Evolutionary conservation across 2,888 invertebrate species (phyloP), one percentile per base, ranked within the genome.

Genomic region (Thymelicus lineola): DNA sequence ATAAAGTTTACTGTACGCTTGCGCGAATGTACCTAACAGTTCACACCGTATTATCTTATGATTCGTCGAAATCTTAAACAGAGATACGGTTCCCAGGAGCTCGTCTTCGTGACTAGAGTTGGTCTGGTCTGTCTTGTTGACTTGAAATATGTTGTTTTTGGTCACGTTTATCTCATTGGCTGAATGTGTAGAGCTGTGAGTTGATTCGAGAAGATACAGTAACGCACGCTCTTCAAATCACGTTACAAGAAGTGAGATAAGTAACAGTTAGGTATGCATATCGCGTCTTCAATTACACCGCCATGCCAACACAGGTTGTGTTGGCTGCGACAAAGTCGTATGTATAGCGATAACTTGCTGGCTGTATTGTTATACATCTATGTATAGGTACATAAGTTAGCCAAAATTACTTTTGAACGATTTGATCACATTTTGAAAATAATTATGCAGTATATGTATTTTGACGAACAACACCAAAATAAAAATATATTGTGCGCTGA

Each of bases 71-170:
- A 80, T 78, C 73, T 73, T 73, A 74, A 77, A 80, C 17, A 68
- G 82, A 83, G 81, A 82, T 75, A 73, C 72, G 74, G 79, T 86
- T 86, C 84, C 73, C 83, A 82, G 82, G 83, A 86, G 75, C 76
- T 73, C 74, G 78, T 79, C 68, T 55, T 85, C 88, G 87, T 88
- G 86, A 88, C 86, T 82, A 83, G 85, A 81, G 82, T 89, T 83
- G 80, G 76, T 72, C 80, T 83, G 80, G 76, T 72, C 80, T 78
- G 74, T 28, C 75, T 76, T 80, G 77, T 75, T 75, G 74, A 79
- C 75, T 79, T 80, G 82, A 81, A 85, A 78, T 81, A 83, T 84
- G 82, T 82, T 80, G 75, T 80, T 82, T 82, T 84, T 82, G 74
- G 79, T 81, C 84, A 82, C 79, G 82, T 84, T 78, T 71, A 82